Conservation (phyloP, 2,797 vertebrate species). For the Falco peregrinus region DNA sequence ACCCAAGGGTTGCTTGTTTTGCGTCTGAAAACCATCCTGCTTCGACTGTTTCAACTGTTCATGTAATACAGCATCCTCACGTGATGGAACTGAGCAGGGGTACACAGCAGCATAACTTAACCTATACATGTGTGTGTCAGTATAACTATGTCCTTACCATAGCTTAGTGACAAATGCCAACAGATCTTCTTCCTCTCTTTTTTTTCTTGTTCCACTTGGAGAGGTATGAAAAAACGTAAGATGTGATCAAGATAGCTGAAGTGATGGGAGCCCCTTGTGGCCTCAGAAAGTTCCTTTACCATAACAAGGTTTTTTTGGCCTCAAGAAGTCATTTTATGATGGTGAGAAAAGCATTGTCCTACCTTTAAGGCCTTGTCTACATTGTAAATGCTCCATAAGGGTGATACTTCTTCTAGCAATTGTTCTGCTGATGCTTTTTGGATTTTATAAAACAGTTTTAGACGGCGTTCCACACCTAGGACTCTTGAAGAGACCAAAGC, state of each 20-base stretch:
- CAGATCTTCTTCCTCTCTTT: not conserved
- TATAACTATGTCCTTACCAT: accelerated
- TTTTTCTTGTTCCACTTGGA: not conserved
- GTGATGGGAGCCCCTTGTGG: not conserved
- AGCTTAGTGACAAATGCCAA: not conserved
- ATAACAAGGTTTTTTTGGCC: not conserved
- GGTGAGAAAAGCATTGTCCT: not conserved
- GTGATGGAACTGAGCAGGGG: not conserved
- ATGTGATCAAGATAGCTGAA: not conserved
- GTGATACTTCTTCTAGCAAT: not conserved
- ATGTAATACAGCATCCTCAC: accelerated
- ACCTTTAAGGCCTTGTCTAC: not conserved
- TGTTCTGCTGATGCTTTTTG: not conserved
- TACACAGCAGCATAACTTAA: not conserved
- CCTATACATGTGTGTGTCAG: accelerated
- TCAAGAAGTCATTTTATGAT: not conserved
- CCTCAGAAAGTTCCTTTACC: not conserved
- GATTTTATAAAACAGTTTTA: not conserved
- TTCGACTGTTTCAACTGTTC: accelerated
- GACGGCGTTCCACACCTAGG: not conserved
- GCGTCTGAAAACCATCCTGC: accelerated
- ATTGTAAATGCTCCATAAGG: accelerated
- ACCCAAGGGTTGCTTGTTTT: not conserved
- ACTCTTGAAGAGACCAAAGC: not conserved
- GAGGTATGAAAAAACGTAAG: not conserved